phyloP scores from a whole-genome alignment of 1,140 invertebrate species.

The Ips nitidus region DNA sequence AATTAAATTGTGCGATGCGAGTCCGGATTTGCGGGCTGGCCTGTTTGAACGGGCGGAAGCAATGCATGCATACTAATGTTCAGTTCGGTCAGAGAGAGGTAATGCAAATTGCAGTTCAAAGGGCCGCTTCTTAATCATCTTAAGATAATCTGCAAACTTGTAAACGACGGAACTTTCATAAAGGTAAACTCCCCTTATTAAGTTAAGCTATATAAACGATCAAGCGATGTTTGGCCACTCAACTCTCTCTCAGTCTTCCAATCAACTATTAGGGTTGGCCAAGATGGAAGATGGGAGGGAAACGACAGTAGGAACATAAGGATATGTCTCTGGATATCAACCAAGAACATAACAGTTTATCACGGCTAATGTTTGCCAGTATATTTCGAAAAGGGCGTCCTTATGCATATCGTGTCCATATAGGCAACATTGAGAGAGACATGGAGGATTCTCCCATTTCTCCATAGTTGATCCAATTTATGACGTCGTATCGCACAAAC shows the following conservation, averaged over 20 bases:
- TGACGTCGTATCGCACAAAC: constrained; percentile 26
- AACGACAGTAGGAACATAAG: constrained; percentile 44
- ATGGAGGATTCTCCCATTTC: constrained; percentile 32
- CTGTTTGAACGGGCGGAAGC: constrained; percentile 45
- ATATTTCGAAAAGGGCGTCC: constrained; percentile 38
- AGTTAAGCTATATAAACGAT: constrained; percentile 6
- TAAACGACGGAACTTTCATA: constrained; percentile 33
- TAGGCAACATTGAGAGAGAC: constrained; percentile 37
- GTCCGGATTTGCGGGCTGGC: constrained; percentile 43
- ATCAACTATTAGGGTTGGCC: too few relatives aligned
- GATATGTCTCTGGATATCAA: constrained; percentile 51
- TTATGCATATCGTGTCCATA: constrained; percentile 40
- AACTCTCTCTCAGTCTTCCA: not conserved
- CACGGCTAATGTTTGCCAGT: constrained; percentile 48
- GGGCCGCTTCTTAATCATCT: constrained; percentile 40
- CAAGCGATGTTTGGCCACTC: not conserved
- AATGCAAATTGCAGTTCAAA: constrained; percentile 41
- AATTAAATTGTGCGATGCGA: constrained; percentile 49
- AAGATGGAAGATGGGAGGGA: not conserved
- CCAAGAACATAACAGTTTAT: constrained; percentile 52
- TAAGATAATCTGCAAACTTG: constrained; percentile 41
- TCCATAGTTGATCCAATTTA: constrained; percentile 32
- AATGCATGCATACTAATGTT: constrained; percentile 47
- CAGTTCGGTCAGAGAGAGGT: constrained; percentile 30
- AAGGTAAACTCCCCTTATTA: constrained; percentile 29